Percentiles rank a stretch among this genome's conserved stretches.
Evolutionary conservation across 1,140 invertebrate genomes (phyloP).

Genomic region (Hydropsyche tenuis): DNA sequence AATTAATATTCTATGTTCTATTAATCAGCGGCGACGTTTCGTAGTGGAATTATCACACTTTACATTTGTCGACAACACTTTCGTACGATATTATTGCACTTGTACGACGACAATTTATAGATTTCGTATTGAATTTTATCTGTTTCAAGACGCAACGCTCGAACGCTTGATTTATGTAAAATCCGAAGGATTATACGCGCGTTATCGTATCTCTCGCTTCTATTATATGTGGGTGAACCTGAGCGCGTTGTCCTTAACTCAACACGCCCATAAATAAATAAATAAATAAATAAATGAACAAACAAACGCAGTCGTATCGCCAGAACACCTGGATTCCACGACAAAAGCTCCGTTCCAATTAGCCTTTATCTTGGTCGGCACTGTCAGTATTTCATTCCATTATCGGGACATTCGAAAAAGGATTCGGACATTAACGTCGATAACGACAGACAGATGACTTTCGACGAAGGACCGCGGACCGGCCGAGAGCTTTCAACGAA

Average conservation of each 20-base stretch:
- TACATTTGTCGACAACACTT: no score
- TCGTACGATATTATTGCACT: no score
- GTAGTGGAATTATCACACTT: no score
- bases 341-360: slow-evolving; percentile 18
- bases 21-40: no score
- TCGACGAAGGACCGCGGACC: neutral
- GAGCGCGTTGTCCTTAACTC: neutral
- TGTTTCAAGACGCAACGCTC: no score
- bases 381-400: slow-evolving; percentile 16
- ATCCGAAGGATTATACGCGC: no score
- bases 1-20: no score
- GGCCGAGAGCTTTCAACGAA: slow-evolving; percentile 9
- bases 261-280: neutral
- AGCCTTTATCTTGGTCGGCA: slow-evolving; percentile 15
- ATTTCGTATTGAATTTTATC: no score
- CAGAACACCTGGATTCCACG: slow-evolving; percentile 8
- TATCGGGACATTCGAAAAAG: slow-evolving; percentile 14
- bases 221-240: neutral
- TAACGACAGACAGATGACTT: slow-evolving; percentile 27
- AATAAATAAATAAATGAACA: neutral
- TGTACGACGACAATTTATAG: no score
- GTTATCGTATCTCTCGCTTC: no score
- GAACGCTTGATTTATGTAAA: no score
- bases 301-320: neutral
- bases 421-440: slow-evolving; percentile 26